Conservation (phyloP, 2,888 invertebrate species). For the Latheticus oryzae region DNA sequence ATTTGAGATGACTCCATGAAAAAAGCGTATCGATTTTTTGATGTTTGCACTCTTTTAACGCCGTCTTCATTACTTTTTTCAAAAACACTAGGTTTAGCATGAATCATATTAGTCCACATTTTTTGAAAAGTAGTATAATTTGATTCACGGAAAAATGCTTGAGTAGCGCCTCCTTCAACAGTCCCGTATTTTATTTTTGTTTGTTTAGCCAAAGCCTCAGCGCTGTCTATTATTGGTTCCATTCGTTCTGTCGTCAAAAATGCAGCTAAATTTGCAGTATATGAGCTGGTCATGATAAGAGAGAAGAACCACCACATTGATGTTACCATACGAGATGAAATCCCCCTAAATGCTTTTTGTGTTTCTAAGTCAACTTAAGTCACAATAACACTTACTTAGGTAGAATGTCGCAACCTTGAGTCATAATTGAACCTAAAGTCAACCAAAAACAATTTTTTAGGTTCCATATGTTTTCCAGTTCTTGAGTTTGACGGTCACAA, state of each 20-base stretch:
- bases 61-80: conserved; percentile 86
- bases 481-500: conserved; percentile 86
- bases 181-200: conserved; percentile 95
- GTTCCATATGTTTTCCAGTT: conserved; percentile 91
- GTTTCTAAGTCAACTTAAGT: neutral
- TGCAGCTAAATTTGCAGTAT: conserved; percentile 94
- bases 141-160: conserved; percentile 85
- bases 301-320: conserved; percentile 94
- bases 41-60: conserved; percentile 82
- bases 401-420: conserved; percentile 92
- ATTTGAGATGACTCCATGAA: conserved; percentile 97
- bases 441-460: conserved; percentile 94
- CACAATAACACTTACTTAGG: conserved; percentile 80
- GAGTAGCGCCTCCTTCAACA: conserved; percentile 89
- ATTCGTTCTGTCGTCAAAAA: conserved; percentile 90
- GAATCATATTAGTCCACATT: conserved; percentile 75
- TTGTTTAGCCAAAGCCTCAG: conserved; percentile 92
- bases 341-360: conserved; percentile 75
- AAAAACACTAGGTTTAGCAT: conserved; percentile 84
- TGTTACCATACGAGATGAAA: conserved; percentile 87
- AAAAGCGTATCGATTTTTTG: conserved; percentile 89
- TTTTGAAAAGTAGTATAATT: conserved; percentile 55
- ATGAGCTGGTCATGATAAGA: conserved; percentile 91
- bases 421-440: conserved; percentile 91
- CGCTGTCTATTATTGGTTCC: conserved; percentile 89